phyloP scores from a whole-genome alignment of 2,797 vertebrate genomes.

The Eospalax fontanierii region DNA sequence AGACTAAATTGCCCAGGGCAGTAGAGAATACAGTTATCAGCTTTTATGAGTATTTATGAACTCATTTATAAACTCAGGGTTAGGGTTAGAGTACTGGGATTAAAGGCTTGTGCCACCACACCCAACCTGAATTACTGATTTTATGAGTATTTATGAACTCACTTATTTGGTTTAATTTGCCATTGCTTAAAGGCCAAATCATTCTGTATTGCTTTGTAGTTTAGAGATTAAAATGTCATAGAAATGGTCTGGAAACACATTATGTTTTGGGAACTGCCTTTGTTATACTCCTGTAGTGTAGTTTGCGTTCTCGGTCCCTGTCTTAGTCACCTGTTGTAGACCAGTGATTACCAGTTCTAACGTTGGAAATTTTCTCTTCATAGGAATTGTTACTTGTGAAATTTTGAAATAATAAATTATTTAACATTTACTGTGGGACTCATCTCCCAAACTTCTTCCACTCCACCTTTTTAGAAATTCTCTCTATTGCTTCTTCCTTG shows the following conservation, averaged over 20 bases:
- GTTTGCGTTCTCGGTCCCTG: slow-evolving; percentile 39
- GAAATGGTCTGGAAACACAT: slow-evolving; percentile 6
- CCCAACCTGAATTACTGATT: too few relatives aligned
- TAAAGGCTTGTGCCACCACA: too few relatives aligned
- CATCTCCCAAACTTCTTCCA: slow-evolving; percentile 57
- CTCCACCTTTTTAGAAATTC: slow-evolving; percentile 43
- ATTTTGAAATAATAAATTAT: slow-evolving; percentile 20
- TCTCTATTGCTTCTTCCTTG: slow-evolving; percentile 53
- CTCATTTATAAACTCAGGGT: too few relatives aligned
- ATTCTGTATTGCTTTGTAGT: slow-evolving; percentile 64
- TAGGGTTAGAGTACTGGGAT: too few relatives aligned
- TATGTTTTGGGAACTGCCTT: slow-evolving; percentile 53
- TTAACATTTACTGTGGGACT: slow-evolving; percentile 18
- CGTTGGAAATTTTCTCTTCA: slow-evolving; percentile 66
- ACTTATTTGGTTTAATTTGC: slow-evolving; percentile 61
- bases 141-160: slow-evolving; percentile 62
- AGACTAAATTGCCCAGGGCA: slow-evolving; percentile 30
- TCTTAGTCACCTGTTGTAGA: slow-evolving; percentile 48
- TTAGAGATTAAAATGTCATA: slow-evolving; percentile 60
- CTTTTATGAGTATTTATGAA: slow-evolving; percentile 61
- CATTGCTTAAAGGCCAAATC: slow-evolving; percentile 42
- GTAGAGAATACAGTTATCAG: slow-evolving; percentile 40
- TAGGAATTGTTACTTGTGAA: slow-evolving; percentile 37
- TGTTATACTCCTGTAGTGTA: slow-evolving; percentile 13
- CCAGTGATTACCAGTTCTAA: slow-evolving; percentile 6